phyloP scores from a whole-genome alignment of 2,888 invertebrate species.

The Trichopria drosophilae region DNA sequence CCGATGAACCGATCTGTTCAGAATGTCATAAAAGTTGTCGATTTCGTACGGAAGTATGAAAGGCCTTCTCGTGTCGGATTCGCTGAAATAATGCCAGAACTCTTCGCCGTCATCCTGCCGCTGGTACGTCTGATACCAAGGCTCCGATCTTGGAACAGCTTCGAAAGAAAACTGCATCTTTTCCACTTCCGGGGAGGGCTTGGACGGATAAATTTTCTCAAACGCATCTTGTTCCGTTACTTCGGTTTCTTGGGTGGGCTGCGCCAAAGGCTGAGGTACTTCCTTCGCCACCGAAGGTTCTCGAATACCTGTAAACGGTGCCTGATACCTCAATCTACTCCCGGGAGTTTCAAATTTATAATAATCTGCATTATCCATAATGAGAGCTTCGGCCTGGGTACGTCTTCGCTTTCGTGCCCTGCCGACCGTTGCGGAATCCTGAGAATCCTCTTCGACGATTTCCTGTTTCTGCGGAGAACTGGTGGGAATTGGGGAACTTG shows the following conservation, averaged over 20 bases:
- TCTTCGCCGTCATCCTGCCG: slow-evolving; percentile 75
- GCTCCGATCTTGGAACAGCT: slow-evolving; percentile 71
- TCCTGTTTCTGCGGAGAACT: slow-evolving; percentile 42
- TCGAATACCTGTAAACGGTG: slow-evolving; percentile 56
- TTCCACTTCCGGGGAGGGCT: slow-evolving; percentile 61
- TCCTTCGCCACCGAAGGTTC: slow-evolving; percentile 42
- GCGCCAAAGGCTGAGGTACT: slow-evolving; percentile 49
- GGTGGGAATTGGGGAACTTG: slow-evolving; percentile 38
- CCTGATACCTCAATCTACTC: slow-evolving; percentile 59
- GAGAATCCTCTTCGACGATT: slow-evolving; percentile 49
- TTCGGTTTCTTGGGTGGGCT: slow-evolving; percentile 50
- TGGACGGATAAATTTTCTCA: slow-evolving; percentile 49
- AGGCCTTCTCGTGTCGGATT: slow-evolving; percentile 65
- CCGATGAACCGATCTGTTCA: slow-evolving; percentile 37
- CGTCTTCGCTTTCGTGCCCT: slow-evolving; percentile 57
- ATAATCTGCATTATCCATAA: slow-evolving; percentile 65
- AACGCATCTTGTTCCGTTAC: slow-evolving; percentile 22
- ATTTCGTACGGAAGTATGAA: slow-evolving; percentile 78
- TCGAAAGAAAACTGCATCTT: slow-evolving; percentile 76
- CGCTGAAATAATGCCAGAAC: slow-evolving; percentile 64
- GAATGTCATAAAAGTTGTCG: slow-evolving; percentile 56
- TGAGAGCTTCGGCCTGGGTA: slow-evolving; percentile 64
- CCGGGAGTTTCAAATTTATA: slow-evolving; percentile 61
- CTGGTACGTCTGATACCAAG: slow-evolving; percentile 79
- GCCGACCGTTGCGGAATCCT: slow-evolving; percentile 46